Conservation (phyloP, 2,113 vertebrate species). For the Edolisoma coerulescens region DNA sequence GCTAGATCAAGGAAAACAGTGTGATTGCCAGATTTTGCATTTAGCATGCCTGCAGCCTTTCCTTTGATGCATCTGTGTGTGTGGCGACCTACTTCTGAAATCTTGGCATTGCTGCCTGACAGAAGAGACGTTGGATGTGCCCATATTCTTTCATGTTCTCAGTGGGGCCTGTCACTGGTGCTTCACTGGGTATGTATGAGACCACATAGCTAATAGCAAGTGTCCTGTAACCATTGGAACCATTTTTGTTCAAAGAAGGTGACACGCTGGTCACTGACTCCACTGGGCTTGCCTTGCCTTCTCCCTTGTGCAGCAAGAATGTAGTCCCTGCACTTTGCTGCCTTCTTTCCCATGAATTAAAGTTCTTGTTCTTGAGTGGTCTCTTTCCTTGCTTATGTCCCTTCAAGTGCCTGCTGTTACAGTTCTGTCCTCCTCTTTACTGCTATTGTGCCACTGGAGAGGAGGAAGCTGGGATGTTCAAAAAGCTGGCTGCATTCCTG, state of each 20-base stretch:
- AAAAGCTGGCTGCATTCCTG: not conserved
- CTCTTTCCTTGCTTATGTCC: not conserved
- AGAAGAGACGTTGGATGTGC: constrained; percentile 15
- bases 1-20: constrained; percentile 43
- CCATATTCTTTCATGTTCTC: constrained; percentile 59
- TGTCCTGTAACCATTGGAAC: constrained; percentile 34
- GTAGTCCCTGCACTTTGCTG: not conserved
- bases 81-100: constrained; percentile 60
- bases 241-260: constrained; percentile 10
- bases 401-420: constrained; percentile 6
- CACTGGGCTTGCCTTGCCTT: not conserved
- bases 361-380: not conserved
- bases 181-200: not conserved
- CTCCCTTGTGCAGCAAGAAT: not conserved
- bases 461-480: not conserved
- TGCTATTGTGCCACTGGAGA: not conserved
- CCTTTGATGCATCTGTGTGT: constrained; percentile 57
- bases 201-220: constrained; percentile 36
- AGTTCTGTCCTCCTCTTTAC: not conserved
- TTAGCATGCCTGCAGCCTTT: constrained; percentile 42
- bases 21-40: constrained; percentile 42
- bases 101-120: constrained; percentile 42
- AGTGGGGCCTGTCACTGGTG: constrained; percentile 34
- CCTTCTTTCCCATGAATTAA: constrained; percentile 23
- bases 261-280: not conserved